Evolutionary conservation across 2,888 invertebrate genomes (phyloP).

Genomic region (Ophonus ardosiacus): DNA sequence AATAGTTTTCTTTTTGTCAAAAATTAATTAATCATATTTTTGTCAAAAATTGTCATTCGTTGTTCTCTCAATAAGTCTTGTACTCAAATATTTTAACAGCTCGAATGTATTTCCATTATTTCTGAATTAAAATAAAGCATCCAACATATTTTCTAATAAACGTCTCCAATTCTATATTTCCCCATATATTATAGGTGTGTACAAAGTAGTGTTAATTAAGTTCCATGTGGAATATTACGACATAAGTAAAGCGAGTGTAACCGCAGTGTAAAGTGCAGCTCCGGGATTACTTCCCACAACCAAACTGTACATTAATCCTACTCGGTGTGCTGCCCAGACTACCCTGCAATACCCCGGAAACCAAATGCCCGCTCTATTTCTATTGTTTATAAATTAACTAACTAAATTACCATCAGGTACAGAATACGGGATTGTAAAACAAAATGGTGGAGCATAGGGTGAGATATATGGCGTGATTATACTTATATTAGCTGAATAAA

Average conservation of each 20-base stretch:
- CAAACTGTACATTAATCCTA: conserved; percentile 16
- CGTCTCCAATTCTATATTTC: neutral
- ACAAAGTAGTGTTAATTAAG: neutral
- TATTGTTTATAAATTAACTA: neutral
- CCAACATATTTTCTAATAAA: neutral
- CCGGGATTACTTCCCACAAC: conserved; percentile 14
- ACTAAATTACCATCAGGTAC: neutral
- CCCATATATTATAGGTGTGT: neutral
- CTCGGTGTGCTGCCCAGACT: neutral
- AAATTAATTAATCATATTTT: no score
- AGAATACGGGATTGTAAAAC: neutral
- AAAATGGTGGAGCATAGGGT: neutral
- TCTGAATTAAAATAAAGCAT: no score
- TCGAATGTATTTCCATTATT: no score
- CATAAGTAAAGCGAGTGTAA: neutral
- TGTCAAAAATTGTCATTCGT: no score
- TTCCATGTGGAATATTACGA: neutral
- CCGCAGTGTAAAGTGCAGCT: conserved; percentile 22
- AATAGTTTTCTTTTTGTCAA: no score
- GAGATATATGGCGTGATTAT: neutral
- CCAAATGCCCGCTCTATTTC: neutral
- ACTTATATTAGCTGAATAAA: neutral
- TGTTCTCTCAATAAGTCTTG: no score
- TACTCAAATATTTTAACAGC: no score
- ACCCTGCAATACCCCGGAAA: neutral